Percentiles rank a stretch among this genome's conserved stretches.
phyloP scores from a whole-genome alignment of 2,888 invertebrate genomes.

The Petrophora chlorosata region DNA sequence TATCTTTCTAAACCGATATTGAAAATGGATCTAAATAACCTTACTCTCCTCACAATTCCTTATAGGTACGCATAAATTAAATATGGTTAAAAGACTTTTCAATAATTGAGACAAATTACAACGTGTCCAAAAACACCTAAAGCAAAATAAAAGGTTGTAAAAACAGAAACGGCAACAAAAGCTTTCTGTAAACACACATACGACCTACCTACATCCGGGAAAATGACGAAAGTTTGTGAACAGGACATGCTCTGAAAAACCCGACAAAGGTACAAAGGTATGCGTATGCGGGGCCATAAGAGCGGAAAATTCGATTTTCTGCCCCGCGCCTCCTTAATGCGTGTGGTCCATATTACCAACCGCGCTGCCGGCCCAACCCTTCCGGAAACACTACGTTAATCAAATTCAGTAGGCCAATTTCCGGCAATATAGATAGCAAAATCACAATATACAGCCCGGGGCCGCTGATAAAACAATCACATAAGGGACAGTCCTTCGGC shows the following conservation, averaged over 20 bases:
- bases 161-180: neutral
- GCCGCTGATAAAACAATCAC: conserved; percentile 59
- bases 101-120: too few species aligned
- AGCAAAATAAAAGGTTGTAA: too few species aligned
- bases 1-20: too few species aligned
- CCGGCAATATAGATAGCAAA: conserved; percentile 66
- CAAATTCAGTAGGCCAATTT: conserved; percentile 76
- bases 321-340: conserved; percentile 68
- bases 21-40: too few species aligned
- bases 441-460: conserved; percentile 64
- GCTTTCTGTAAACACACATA: neutral
- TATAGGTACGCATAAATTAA: too few species aligned
- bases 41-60: too few species aligned
- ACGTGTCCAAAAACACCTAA: neutral
- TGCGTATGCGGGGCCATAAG: conserved; percentile 56
- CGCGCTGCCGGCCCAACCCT: conserved; percentile 59
- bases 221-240: conserved; percentile 57
- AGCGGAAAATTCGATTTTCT: conserved; percentile 81
- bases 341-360: conserved; percentile 58
- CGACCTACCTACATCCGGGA: conserved; percentile 15
- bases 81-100: too few species aligned
- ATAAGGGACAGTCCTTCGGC: conserved; percentile 38
- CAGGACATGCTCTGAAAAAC: conserved; percentile 70
- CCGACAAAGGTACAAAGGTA: conserved; percentile 61
- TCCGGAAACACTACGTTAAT: conserved; percentile 71